Percentiles rank a stretch among this genome's conserved stretches.
phyloP scores from a whole-genome alignment of 1,140 invertebrate species.

The Armadillidium nasatum region DNA sequence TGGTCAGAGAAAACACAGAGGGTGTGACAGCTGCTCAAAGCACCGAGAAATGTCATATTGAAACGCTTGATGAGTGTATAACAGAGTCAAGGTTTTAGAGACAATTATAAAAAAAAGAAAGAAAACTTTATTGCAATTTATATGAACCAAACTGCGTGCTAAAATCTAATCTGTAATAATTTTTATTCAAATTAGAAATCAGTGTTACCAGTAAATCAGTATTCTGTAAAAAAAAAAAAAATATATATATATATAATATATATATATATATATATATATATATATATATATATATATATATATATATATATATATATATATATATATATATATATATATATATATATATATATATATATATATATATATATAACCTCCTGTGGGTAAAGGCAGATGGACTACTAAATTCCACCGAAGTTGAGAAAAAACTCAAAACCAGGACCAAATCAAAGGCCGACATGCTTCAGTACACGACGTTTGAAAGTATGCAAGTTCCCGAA shows the following conservation, averaged over 20 bases:
- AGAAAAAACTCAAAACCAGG: not conserved
- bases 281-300: conserved; percentile 2
- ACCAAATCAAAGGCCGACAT: too few species aligned
- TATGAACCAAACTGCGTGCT: not conserved
- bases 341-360: conserved; percentile 6
- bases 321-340: conserved; percentile 6
- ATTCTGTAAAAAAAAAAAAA: not conserved
- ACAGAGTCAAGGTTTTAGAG: not conserved
- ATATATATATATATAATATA: conserved; percentile 6
- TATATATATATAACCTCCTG: too few species aligned
- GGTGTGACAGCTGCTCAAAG: too few species aligned
- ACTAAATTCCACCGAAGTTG: not conserved
- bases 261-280: conserved; percentile 1
- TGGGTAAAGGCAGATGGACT: not conserved
- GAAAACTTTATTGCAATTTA: not conserved
- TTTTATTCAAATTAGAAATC: not conserved
- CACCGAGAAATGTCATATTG: not conserved
- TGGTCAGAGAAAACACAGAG: not conserved
- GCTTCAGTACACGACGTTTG: too few species aligned
- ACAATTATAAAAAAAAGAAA: not conserved
- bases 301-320: conserved; percentile 6
- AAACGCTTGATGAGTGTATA: not conserved
- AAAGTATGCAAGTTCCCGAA: not conserved
- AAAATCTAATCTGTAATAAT: not conserved
- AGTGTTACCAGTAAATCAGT: not conserved